These are phyloP conservation scores for Hassar affinis DNA, from an alignment of 2,113 vertebrate genomes.

Conservation along the genomic window DNA sequence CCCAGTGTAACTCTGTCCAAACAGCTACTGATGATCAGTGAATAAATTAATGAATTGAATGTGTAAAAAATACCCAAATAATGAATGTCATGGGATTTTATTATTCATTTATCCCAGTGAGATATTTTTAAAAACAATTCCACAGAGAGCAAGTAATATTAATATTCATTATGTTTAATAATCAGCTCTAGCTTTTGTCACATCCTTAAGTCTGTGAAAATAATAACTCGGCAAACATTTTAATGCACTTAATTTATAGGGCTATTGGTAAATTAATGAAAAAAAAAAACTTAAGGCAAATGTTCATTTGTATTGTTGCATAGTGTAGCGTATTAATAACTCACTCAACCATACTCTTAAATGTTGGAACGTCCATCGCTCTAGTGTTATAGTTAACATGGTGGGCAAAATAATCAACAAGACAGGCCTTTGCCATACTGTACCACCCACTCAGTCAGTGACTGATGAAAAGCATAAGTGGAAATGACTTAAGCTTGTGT, in stretches of 20 bases:
- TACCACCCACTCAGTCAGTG: conserved; percentile 36
- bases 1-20: not conserved
- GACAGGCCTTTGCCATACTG: conserved; percentile 28
- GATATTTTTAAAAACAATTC: not conserved
- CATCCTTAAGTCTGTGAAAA: not conserved
- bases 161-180: not conserved
- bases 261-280: not conserved
- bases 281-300: not conserved
- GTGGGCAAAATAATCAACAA: conserved; percentile 33
- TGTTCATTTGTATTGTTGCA: not conserved
- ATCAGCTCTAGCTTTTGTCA: not conserved
- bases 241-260: not conserved
- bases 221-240: not conserved
- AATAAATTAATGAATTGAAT: not conserved
- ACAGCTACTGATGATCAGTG: not conserved
- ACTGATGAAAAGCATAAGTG: conserved; percentile 42
- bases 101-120: not conserved
- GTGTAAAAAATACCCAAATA: not conserved
- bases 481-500: conserved; percentile 37
- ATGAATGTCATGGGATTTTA: not conserved
- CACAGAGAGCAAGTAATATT: not conserved
- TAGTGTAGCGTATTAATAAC: not conserved
- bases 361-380: not conserved
- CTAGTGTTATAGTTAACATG: conserved; percentile 13
- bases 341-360: conserved; percentile 29